Base-by-base conservation (phyloP, 2,888 invertebrate genomes). In the Electrophaes corylata region DNA sequence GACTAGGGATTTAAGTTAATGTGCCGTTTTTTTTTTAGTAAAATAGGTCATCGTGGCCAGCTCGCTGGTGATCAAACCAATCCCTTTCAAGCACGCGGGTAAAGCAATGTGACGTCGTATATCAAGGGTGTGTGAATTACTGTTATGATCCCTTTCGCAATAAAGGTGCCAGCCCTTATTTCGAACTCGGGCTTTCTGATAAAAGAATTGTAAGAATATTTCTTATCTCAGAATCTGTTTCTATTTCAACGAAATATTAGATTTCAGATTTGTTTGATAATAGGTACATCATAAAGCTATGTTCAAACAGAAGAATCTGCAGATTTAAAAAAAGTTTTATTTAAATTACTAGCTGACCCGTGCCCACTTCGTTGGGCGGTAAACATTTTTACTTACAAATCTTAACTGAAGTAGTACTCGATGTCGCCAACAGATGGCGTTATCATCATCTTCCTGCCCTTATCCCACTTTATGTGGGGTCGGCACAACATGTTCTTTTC, bases 51-150 rank as follows among this genome's bases (percentile, higher is more conserved):
- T 16, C 3, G 4, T 14, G 11, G 10, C 26, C 35, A 41, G 26
- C 19, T 39, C 58, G 54, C 54, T 29, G 14, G 5, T 16, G 14
- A 19, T 37, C 14, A 14, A 2, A 43, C 53, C 52, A 60, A 19
- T 14, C 44, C 52, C 33, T 56, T 26, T 4, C 44, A 37, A 57
- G 40, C 67, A 65, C 67, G 65, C n/a, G 69, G 65, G 73, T 65
- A 40, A 26, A 51, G 71, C 75, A 61, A 73, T 70, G 72, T 78
- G 78, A 80, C 76, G 75, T 69, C 74, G 69, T 81, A 82, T 81
- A 78, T 86, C 84, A 86, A 56, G 75, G 69, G 72, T 76, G 79
- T 75, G 78, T 84, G 82, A 86, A 78, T 78, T 87, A 87, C 79
- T 80, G 82, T 83, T 85, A 84, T 77, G 81, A 79, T 76, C 79